phyloP scores from a whole-genome alignment of 2,797 vertebrate genomes.

The Chiroxiphia lanceolata region DNA sequence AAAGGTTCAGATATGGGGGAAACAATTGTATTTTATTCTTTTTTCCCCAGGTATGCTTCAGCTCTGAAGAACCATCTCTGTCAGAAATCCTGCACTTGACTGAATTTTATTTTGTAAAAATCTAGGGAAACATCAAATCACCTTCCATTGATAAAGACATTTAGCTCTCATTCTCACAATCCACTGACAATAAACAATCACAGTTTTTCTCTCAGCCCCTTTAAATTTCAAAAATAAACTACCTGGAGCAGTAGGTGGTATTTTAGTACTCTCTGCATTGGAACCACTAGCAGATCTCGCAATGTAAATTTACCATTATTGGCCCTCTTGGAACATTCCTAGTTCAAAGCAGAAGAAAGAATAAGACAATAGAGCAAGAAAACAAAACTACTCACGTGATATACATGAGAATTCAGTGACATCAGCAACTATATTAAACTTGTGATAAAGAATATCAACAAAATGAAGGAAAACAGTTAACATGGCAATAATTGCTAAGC shows the following conservation, averaged over 20 bases:
- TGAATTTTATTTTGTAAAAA: not conserved
- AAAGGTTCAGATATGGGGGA: not conserved
- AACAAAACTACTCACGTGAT: not conserved
- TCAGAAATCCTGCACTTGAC: not conserved
- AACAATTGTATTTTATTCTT: not conserved
- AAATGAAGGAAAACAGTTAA: not conserved
- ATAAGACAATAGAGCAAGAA: not conserved
- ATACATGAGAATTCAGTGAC: not conserved
- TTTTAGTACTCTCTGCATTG: slow-evolving; percentile 97
- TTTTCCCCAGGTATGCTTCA: not conserved
- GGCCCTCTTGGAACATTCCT: slow-evolving; percentile 97
- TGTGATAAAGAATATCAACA: not conserved
- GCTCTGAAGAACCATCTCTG: not conserved
- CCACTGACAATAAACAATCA: not conserved
- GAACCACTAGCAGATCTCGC: slow-evolving; percentile 94
- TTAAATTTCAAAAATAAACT: not conserved
- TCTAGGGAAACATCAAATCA: not conserved
- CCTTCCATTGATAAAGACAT: not conserved
- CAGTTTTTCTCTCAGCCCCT: not conserved
- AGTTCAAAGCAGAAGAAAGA: slow-evolving; percentile 30
- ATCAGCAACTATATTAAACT: not conserved
- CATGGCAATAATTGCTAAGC: not conserved
- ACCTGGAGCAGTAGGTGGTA: slow-evolving; percentile 97
- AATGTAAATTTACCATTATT: slow-evolving; percentile 97
- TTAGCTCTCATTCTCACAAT: not conserved